Conservation (phyloP, 2,113 vertebrate genomes). For the Nibea coibor region DNA sequence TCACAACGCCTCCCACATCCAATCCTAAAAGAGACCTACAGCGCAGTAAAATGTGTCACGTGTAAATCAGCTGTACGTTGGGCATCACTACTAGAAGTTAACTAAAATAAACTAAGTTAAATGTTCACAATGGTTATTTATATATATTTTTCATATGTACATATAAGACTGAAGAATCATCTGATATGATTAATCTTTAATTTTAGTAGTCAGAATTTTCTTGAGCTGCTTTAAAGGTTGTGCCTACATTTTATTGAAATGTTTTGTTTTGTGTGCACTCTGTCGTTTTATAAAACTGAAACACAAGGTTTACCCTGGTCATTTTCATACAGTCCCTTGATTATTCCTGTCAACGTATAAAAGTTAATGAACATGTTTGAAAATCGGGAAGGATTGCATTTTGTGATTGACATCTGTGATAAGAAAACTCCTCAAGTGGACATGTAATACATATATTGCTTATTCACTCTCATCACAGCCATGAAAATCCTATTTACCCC, state of each 20-base stretch:
- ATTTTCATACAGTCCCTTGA: conserved; percentile 3
- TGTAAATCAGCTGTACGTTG: neutral
- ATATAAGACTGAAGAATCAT: neutral
- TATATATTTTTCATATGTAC: neutral
- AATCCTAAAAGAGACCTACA: neutral
- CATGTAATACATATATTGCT: neutral
- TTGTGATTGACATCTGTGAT: conserved; percentile 2
- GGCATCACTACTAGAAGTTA: neutral
- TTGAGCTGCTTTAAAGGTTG: neutral
- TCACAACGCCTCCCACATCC: neutral
- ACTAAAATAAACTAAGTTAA: no score
- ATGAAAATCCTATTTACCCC: conserved; percentile 32
- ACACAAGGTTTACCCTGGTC: no score
- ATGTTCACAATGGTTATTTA: neutral
- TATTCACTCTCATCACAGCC: conserved; percentile 28
- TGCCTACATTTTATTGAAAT: neutral
- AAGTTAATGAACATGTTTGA: neutral
- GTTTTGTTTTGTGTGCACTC: neutral
- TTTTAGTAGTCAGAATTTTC: neutral
- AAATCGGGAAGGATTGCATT: neutral
- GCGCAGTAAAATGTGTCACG: neutral
- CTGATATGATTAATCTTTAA: neutral
- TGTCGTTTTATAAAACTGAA: neutral
- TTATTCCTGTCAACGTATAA: neutral
- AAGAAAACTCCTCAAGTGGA: neutral